A percentile compares a stretch with the other conserved stretches of the same genome.
These are phyloP conservation scores for Herpailurus yagouaroundi DNA, from an alignment of 2,113 vertebrate species.

Conservation along the genomic window DNA sequence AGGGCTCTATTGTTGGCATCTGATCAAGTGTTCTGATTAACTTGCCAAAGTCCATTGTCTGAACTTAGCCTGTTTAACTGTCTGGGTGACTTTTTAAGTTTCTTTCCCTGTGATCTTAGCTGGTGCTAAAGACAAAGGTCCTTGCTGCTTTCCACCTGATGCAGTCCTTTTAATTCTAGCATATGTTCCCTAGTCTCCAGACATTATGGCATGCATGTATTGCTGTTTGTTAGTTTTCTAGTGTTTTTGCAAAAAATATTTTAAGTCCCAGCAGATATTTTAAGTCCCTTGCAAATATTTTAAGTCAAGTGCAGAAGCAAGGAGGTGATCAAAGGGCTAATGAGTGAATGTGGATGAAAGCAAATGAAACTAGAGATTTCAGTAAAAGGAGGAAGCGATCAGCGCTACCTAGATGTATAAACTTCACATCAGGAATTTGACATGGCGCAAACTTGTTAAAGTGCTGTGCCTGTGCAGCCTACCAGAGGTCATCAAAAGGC, in stretches of 20 bases:
- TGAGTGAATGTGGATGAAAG: neutral
- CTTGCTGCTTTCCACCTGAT: neutral
- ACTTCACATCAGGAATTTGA: neutral
- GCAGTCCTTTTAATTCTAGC: neutral
- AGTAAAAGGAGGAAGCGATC: neutral
- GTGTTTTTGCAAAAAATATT: neutral
- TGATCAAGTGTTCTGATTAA: neutral
- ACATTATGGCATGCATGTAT: neutral
- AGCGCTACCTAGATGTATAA: neutral
- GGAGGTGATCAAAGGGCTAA: neutral
- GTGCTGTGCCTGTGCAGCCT: neutral
- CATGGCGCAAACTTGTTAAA: neutral
- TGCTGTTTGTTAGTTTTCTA: neutral
- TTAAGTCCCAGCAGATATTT: neutral
- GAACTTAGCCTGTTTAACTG: neutral
- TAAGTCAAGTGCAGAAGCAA: neutral
- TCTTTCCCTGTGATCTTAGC: neutral
- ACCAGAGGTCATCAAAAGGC: neutral
- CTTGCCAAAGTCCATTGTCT: neutral
- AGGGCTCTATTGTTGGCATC: neutral
- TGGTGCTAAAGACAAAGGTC: neutral
- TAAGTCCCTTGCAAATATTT: neutral
- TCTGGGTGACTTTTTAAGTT: neutral
- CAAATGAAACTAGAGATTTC: neutral
- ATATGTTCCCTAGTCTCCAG: neutral